Evolutionary conservation across 2,797 vertebrate species (phyloP), one percentile per base, ranked within the genome.

Genomic region (Pempheris klunzingeri): DNA sequence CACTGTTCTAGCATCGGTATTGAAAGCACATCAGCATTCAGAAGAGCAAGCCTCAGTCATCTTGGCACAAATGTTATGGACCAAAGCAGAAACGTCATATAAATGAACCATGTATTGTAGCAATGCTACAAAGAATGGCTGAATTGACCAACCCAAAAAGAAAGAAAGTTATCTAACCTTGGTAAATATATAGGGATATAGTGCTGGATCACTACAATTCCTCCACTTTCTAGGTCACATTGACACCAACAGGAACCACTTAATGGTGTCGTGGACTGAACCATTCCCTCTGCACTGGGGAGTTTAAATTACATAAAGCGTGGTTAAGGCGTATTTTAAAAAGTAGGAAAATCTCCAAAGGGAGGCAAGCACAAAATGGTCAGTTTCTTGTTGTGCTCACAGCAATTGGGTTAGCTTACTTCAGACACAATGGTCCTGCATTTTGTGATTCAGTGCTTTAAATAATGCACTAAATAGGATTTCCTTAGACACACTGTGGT

Each of bases 401-500:
- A 81, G 86, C 80, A 82, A 71, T 67, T 78, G 81, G 79, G 80
- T 87, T 85, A 70, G 82, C 77, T 88, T 76, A 77, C 73, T 71
- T 74, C 52, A 61, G 46, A 79, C 84, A 90, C 87, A 89, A 88
- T 84, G 72, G 58, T 13, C 64, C 73, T 82, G 79, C 78, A 50
- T 85, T 89, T 75, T 80, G 86, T 74, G 87, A 89, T 83, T 87
- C 68, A 64, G 60, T 64, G 69, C 87, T 89, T 84, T 91, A 74
- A 90, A 90, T 90, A 91, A 92, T 89, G 72, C 74, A 57, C 77
- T 86, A 82, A 92, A 89, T 73, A 86, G 90, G 90, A 91, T 92
- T 92, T 85, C 73, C 72, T 79, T 74, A 57, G 79, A 74, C 81
- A 84, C 77, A 59, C 65, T 79, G 78, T 62, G 82, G 73, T 85